A percentile compares a stretch with the other conserved stretches of the same genome.
Conservation (phyloP, 2,113 vertebrate genomes). For the Pomatostomus ruficeps region DNA sequence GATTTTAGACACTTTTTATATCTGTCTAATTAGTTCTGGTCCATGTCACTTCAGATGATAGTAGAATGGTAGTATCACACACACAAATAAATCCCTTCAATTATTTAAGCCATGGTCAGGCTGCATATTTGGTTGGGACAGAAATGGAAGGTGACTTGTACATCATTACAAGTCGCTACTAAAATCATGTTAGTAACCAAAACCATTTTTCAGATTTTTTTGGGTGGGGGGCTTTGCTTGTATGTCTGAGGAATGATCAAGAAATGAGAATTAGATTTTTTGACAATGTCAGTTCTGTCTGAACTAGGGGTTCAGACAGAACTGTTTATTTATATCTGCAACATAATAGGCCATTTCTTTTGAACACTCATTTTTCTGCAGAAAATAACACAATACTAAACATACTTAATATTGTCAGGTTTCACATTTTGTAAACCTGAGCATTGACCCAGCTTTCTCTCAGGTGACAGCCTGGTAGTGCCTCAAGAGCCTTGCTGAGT, state of each 20-base stretch:
- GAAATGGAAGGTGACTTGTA: neutral
- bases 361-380: neutral
- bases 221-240: accelerated
- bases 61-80: neutral
- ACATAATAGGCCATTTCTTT: neutral
- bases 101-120: neutral
- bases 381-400: neutral
- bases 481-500: neutral
- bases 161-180: neutral
- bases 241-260: neutral
- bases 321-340: neutral
- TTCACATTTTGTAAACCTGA: neutral
- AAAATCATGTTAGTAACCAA: neutral
- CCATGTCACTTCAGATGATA: neutral
- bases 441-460: neutral
- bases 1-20: neutral
- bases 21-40: neutral
- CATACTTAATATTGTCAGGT: neutral
- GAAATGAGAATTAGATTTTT: neutral
- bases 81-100: neutral
- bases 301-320: neutral
- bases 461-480: neutral
- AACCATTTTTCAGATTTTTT: neutral
- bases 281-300: neutral
- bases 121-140: neutral